These are phyloP conservation scores for Percina caprodes DNA, from an alignment of 2,113 vertebrate genomes.

Conservation along the genomic window DNA sequence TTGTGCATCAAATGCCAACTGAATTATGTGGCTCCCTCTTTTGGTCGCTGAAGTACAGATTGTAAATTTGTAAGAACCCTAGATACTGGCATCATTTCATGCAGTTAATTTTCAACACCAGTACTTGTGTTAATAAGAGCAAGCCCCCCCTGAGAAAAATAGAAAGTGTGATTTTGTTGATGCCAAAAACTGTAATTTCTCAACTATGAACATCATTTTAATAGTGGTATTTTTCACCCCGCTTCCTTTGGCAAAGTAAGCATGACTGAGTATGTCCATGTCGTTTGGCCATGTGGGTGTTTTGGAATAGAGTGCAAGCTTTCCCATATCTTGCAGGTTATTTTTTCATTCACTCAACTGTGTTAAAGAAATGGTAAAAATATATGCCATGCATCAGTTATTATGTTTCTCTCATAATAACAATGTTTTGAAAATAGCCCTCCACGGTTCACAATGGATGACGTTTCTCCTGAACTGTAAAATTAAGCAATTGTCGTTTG, in stretches of 20 bases:
- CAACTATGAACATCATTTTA: constrained; percentile 64
- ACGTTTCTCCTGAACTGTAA: constrained; percentile 19
- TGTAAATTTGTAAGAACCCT: constrained; percentile 13
- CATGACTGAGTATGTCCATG: constrained; percentile 55
- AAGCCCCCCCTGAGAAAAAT: constrained; percentile 42
- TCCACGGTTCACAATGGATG: constrained; percentile 18
- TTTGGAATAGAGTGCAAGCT: constrained; percentile 49
- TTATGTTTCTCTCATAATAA: constrained; percentile 18
- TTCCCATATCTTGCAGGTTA: constrained; percentile 56
- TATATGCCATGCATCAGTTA: constrained; percentile 31
- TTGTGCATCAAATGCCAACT: constrained; percentile 9
- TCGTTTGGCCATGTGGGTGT: constrained; percentile 68
- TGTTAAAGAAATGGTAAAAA: constrained; percentile 56
- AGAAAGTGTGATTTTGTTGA: constrained; percentile 45
- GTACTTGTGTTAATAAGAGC: constrained; percentile 53
- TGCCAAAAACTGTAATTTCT: constrained; percentile 55
- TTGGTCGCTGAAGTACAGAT: neutral
- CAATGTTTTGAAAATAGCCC: constrained; percentile 21
- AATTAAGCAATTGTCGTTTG: constrained; percentile 26
- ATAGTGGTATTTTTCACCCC: constrained; percentile 59
- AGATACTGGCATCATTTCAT: constrained; percentile 48
- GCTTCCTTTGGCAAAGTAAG: constrained; percentile 65
- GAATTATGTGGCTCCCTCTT: neutral
- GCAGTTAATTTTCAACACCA: constrained; percentile 54
- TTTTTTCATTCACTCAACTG: constrained; percentile 59